These are phyloP conservation scores for Caenorhabditis inopinata DNA, from an alignment of 1,140 invertebrate genomes.

Conservation along the genomic window DNA sequence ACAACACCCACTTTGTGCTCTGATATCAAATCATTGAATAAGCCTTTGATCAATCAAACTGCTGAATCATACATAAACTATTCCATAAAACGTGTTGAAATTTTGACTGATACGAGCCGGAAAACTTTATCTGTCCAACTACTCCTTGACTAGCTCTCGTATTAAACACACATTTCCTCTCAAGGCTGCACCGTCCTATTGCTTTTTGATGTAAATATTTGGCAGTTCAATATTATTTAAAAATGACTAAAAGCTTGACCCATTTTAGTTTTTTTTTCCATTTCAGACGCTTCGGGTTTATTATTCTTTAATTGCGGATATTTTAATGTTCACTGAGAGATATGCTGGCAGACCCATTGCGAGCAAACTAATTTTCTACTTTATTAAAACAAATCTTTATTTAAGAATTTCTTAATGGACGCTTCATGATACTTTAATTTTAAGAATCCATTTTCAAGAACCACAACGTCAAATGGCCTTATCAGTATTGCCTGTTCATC, in stretches of 20 bases:
- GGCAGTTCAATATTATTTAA: constrained; percentile 9
- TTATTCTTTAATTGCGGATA: no score
- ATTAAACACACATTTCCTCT: constrained; percentile 25
- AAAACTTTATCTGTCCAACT: background rate
- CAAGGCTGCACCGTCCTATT: constrained; percentile 6
- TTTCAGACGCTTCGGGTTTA: no score
- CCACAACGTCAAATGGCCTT: no score
- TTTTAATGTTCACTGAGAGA: no score
- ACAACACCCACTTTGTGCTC: background rate
- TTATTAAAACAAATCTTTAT: no score
- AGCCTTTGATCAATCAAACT: background rate
- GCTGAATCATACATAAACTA: background rate
- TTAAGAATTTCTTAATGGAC: no score
- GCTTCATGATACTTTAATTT: no score
- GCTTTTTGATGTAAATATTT: constrained; percentile 7
- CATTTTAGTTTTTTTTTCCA: background rate
- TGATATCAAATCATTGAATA: background rate
- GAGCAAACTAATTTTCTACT: background rate
- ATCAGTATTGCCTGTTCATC: no score
- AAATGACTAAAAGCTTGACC: background rate
- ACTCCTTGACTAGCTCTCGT: background rate
- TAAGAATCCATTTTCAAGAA: no score
- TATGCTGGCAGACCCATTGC: no score
- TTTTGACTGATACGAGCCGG: constrained; percentile 1
- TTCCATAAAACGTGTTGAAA: background rate